Evolutionary conservation across 2,113 vertebrate genomes (phyloP).

Genomic region (Tragelaphus imberbis): DNA sequence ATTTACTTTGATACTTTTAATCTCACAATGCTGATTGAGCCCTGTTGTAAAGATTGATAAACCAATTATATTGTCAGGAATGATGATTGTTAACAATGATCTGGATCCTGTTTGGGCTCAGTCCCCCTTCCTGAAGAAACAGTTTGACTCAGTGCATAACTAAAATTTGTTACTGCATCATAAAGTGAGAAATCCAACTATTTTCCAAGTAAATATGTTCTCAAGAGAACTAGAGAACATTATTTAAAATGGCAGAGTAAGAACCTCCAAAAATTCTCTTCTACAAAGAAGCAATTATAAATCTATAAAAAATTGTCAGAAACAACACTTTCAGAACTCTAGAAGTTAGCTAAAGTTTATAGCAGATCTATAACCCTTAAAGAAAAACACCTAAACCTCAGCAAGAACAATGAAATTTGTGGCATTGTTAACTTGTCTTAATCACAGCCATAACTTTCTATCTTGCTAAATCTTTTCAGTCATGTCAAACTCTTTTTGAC

Average conservation of each 20-base stretch:
- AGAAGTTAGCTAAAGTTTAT: background rate
- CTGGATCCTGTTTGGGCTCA: background rate
- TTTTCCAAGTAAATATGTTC: background rate
- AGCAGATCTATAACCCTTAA: background rate
- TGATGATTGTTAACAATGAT: background rate
- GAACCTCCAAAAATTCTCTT: background rate
- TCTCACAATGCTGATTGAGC: background rate
- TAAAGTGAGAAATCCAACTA: background rate
- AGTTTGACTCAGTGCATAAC: background rate
- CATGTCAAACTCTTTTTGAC: rapidly evolving
- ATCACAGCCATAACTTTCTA: background rate
- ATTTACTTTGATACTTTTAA: background rate
- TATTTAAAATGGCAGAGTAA: background rate
- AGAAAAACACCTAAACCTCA: background rate
- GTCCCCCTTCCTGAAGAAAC: background rate
- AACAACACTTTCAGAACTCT: background rate
- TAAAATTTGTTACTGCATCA: background rate
- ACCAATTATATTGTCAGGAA: background rate
- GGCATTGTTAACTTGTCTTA: background rate
- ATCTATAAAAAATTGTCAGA: background rate
- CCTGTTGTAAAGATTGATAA: background rate
- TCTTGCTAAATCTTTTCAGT: background rate
- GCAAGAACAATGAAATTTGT: background rate
- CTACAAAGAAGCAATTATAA: background rate
- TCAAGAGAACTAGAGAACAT: background rate